These are phyloP conservation scores for Platysteira castanea DNA, from an alignment of 2,113 vertebrate species.

Conservation along the genomic window DNA sequence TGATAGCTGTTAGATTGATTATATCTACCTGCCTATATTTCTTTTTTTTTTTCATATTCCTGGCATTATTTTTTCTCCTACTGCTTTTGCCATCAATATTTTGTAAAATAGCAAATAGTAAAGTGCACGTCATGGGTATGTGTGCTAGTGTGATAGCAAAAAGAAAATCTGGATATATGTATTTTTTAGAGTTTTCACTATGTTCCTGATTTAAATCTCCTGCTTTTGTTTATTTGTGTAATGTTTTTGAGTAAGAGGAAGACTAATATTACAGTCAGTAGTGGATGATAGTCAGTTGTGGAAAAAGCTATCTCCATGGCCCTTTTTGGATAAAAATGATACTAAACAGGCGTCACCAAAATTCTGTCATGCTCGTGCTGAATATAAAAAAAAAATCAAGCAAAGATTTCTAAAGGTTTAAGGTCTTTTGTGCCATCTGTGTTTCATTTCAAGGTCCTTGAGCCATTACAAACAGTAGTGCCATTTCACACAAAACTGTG, in stretches of 20 bases:
- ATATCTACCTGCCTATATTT: slow-evolving; percentile 57
- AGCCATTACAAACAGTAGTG: slow-evolving; percentile 13
- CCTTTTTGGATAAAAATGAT: slow-evolving; percentile 19
- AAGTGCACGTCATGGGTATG: neutral
- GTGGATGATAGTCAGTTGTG: neutral
- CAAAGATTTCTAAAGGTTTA: neutral
- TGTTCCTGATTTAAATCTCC: neutral
- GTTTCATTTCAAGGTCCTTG: slow-evolving; percentile 6
- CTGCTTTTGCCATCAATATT: slow-evolving; percentile 27
- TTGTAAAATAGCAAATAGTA: slow-evolving; percentile 25
- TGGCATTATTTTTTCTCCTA: slow-evolving; percentile 22
- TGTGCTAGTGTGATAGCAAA: neutral
- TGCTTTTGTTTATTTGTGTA: neutral
- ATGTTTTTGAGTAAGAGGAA: neutral
- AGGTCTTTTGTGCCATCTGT: neutral
- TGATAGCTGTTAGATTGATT: slow-evolving; percentile 69
- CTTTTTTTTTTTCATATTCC: neutral
- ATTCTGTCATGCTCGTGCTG: neutral
- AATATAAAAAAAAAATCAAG: neutral
- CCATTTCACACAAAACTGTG: neutral
- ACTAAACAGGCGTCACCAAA: slow-evolving; percentile 10
- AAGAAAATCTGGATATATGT: neutral
- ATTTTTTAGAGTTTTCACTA: slow-evolving; percentile 14
- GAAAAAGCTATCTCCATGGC: neutral
- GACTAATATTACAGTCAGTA: neutral